phyloP scores from a whole-genome alignment of 2,113 vertebrate genomes.

The Neopipo cinnamomea region DNA sequence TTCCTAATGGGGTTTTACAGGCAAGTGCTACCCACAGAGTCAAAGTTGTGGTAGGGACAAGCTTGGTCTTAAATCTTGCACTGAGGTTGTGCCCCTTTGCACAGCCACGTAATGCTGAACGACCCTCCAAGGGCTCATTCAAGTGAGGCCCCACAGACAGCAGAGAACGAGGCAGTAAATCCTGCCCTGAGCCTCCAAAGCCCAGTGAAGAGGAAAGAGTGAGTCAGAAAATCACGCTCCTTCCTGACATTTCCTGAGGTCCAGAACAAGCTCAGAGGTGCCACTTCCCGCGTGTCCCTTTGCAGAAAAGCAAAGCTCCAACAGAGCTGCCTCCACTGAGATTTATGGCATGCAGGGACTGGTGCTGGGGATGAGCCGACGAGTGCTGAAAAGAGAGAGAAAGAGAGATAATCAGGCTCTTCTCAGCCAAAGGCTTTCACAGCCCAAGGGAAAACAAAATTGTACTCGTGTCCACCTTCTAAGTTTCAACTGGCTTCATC shows the following conservation, averaged over 20 bases:
- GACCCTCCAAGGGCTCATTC: background rate
- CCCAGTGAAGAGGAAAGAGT: background rate
- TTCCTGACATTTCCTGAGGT: background rate
- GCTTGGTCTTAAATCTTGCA: background rate
- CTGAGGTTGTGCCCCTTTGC: background rate
- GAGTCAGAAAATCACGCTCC: background rate
- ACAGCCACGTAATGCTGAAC: background rate
- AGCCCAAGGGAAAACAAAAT: background rate
- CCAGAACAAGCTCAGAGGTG: background rate
- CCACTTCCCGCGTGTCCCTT: background rate
- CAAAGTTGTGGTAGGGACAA: background rate
- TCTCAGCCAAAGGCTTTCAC: background rate
- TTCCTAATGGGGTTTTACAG: background rate
- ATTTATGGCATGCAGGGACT: background rate
- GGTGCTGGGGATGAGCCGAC: background rate
- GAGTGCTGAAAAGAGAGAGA: background rate
- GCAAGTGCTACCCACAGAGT: background rate
- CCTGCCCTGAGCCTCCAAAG: background rate
- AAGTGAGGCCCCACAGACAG: background rate
- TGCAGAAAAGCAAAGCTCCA: background rate
- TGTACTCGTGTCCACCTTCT: background rate
- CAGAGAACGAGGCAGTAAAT: constrained; percentile 2
- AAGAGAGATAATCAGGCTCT: background rate
- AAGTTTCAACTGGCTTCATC: background rate
- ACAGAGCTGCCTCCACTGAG: background rate